A percentile compares a stretch with the other conserved stretches of the same genome.
Conservation (phyloP, 1,140 invertebrate species). For the Drosophila chauvacae region DNA sequence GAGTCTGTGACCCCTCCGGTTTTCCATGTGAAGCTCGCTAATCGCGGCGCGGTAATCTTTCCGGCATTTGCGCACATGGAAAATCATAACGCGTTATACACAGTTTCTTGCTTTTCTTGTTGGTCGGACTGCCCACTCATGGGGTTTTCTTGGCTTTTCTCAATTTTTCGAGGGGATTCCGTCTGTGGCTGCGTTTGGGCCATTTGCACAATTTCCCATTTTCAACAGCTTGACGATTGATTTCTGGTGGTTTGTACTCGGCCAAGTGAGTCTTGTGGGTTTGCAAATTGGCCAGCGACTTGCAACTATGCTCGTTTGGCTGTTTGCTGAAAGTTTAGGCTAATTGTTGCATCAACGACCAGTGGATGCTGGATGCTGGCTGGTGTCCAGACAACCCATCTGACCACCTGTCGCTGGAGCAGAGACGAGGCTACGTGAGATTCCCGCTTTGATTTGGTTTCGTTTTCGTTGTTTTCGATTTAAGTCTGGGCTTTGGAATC, state of each 20-base stretch:
- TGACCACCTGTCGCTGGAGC: conserved; percentile 71
- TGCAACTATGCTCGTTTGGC: conserved; percentile 59
- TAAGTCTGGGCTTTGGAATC: conserved; percentile 13
- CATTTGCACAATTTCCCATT: conserved; percentile 76
- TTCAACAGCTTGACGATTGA: conserved; percentile 81
- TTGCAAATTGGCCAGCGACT: conserved; percentile 67
- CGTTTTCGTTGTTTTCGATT: conserved; percentile 11
- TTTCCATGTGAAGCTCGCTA: conserved; percentile 29
- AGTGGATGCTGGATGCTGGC: conserved; percentile 21
- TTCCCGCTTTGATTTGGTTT: conserved; percentile 33
- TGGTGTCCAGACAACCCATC: conserved; percentile 62
- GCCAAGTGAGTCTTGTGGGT: conserved; percentile 34
- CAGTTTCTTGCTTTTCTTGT: conserved; percentile 8
- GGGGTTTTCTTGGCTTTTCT: conserved; percentile 32
- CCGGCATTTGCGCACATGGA: conserved; percentile 63
- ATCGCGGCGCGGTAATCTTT: conserved; percentile 72
- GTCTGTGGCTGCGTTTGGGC: conserved; percentile 31
- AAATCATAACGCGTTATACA: conserved; percentile 77
- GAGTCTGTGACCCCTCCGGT: conserved; percentile 33
- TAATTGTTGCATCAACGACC: conserved; percentile 77
- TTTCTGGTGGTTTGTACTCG: conserved; percentile 50
- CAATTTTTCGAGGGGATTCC: conserved; percentile 43
- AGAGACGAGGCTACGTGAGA: conserved; percentile 38
- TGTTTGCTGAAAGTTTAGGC: conserved; percentile 70
- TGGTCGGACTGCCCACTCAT: conserved; percentile 35